These are phyloP conservation scores for Eclectus roratus DNA, from an alignment of 2,113 vertebrate genomes.

Conservation along the genomic window DNA sequence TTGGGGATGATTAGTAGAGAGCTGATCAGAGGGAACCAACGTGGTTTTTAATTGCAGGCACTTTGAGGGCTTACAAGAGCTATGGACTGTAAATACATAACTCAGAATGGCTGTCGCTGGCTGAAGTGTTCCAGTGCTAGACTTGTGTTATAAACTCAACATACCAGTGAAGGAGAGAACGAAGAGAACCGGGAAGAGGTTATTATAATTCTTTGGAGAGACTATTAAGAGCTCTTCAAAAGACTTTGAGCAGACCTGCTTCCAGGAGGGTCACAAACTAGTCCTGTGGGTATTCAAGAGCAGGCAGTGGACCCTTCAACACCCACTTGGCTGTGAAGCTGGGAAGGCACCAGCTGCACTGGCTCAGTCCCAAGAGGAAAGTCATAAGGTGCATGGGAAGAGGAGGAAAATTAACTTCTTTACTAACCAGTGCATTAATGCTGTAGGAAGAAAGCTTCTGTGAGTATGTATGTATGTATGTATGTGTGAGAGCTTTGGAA, in stretches of 20 bases:
- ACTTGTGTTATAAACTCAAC: neutral
- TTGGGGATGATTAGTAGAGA: neutral
- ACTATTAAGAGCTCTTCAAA: neutral
- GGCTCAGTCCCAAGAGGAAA: neutral
- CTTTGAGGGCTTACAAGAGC: neutral
- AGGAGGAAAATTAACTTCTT: neutral
- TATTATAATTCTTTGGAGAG: neutral
- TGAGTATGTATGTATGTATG: neutral
- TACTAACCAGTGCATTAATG: neutral
- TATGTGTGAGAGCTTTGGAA: neutral
- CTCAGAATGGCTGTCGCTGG: neutral
- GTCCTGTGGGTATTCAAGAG: neutral
- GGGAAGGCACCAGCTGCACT: neutral
- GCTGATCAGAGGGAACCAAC: neutral
- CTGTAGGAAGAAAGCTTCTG: neutral
- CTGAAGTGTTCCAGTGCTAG: neutral
- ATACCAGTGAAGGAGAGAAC: neutral
- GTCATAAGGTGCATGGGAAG: neutral
- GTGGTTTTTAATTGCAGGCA: neutral
- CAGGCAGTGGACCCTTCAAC: fast-evolving
- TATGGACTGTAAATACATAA: neutral
- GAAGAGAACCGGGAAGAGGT: neutral
- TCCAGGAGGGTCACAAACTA: neutral
- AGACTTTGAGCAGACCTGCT: neutral
- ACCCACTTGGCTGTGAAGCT: neutral